A percentile compares a stretch with the other conserved stretches of the same genome.
Evolutionary conservation across 2,113 vertebrate genomes (phyloP).

Genomic region (Sapayoa aenigma): DNA sequence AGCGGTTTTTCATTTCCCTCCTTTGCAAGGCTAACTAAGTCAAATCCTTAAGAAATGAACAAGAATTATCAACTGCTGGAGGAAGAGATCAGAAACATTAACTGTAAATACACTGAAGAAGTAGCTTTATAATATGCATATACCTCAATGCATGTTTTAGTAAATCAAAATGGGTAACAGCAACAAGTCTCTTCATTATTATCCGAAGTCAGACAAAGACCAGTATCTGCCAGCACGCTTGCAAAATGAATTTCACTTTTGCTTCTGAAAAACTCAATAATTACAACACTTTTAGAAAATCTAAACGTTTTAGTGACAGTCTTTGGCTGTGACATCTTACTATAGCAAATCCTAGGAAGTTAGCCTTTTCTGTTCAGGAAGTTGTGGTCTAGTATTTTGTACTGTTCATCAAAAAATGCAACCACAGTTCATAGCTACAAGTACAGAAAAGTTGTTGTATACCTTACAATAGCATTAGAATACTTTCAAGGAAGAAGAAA

Average conservation of each 20-base stretch:
- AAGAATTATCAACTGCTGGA: neutral
- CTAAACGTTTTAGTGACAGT: neutral
- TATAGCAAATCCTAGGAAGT: neutral
- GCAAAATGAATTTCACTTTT: neutral
- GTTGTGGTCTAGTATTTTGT: neutral
- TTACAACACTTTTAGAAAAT: neutral
- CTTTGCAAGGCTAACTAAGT: neutral
- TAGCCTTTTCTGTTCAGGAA: neutral
- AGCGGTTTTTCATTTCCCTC: neutral
- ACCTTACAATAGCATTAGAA: conserved; percentile 33
- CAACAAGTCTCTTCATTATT: neutral
- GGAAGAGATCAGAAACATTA: neutral
- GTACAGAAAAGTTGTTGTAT: neutral
- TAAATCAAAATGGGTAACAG: neutral
- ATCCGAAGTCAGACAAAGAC: neutral
- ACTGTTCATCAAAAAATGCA: neutral
- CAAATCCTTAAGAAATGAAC: neutral
- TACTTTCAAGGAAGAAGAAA: conserved; percentile 35
- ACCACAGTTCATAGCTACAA: neutral
- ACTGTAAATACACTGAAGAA: neutral
- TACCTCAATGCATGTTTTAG: neutral
- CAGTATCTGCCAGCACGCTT: neutral
- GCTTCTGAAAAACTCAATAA: neutral
- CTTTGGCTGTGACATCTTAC: neutral
- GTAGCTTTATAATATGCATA: neutral